phyloP scores from a whole-genome alignment of 2,113 vertebrate genomes.

The Mustelus asterias region DNA sequence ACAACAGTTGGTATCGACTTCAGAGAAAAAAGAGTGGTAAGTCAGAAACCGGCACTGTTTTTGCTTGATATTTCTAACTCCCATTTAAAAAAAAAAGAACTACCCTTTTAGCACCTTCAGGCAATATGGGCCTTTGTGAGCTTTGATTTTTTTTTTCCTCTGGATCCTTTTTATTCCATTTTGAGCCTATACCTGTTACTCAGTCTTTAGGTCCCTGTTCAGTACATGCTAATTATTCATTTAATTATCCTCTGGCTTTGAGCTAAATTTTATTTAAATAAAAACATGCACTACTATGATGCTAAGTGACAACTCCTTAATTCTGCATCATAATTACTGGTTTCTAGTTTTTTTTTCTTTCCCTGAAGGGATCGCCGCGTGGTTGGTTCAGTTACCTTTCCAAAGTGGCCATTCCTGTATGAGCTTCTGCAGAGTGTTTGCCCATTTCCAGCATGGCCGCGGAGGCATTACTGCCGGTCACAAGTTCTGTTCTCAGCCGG shows the following conservation, averaged over 20 bases:
- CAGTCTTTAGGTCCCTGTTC: neutral
- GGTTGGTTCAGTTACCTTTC: no score
- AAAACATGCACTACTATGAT: neutral
- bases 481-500: no score
- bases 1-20: conserved; percentile 98
- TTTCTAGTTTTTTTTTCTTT: neutral
- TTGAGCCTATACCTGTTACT: neutral
- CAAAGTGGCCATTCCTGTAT: no score
- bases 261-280: neutral
- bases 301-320: neutral
- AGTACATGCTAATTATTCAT: neutral
- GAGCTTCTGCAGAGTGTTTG: no score
- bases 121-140: neutral
- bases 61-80: neutral
- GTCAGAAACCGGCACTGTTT: neutral
- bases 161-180: neutral
- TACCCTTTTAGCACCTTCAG: neutral
- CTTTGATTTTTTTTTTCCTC: neutral
- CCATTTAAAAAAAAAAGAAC: neutral
- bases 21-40: conserved; percentile 91
- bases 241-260: neutral
- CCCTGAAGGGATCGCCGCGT: no score
- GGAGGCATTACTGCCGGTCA: no score
- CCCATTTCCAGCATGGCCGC: no score
- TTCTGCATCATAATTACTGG: neutral